Evolutionary conservation across 2,888 invertebrate genomes (phyloP).

Genomic region (Bimastos eiseni): DNA sequence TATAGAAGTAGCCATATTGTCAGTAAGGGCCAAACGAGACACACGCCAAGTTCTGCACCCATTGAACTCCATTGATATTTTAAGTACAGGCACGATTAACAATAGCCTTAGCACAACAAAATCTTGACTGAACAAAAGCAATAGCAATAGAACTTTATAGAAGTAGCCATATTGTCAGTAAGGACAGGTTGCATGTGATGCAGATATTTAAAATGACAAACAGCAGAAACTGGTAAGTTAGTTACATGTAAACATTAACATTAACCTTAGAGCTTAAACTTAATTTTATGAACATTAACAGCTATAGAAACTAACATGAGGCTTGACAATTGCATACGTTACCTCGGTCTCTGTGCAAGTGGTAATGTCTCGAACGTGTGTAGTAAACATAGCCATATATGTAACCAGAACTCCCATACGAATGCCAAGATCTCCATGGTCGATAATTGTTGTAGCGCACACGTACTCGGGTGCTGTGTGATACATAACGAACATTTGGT

Average conservation of each 20-base stretch:
- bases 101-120: too few species aligned
- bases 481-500: not conserved
- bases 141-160: too few species aligned
- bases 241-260: not conserved
- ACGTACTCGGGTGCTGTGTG: not conserved
- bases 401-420: conserved; percentile 33
- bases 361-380: conserved; percentile 28
- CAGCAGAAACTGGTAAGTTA: not conserved
- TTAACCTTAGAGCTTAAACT: not conserved
- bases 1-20: too few species aligned
- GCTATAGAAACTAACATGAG: not conserved
- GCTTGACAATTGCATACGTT: not conserved
- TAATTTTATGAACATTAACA: not conserved
- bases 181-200: not conserved
- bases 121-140: too few species aligned
- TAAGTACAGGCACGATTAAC: too few species aligned
- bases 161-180: too few species aligned
- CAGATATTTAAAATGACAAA: not conserved
- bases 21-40: too few species aligned
- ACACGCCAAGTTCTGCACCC: too few species aligned
- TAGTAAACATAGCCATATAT: conserved; percentile 36
- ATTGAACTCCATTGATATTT: too few species aligned
- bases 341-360: conserved; percentile 33
- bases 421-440: conserved; percentile 28
- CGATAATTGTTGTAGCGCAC: not conserved